Base-by-base conservation (phyloP, 2,113 vertebrate genomes). In the Chascanopsetta lugubris region DNA sequence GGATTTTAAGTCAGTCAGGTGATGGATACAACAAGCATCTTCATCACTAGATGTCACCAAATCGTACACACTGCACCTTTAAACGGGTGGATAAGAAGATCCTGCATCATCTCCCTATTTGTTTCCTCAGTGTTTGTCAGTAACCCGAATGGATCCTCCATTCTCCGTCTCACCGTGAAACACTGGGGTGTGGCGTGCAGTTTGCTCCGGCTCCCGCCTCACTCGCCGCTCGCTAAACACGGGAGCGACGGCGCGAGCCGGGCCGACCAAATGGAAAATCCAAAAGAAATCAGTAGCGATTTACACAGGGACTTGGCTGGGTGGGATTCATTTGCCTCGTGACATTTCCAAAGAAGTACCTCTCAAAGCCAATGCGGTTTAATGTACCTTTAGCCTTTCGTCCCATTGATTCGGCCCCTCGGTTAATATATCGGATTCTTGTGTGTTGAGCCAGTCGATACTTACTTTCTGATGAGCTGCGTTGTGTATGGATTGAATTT, bases 271-370 rank as follows among this genome's bases (percentile, higher is more conserved):
- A 82, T 80, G 57, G 78, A 89, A 85, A 82, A 71, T 72, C 76
- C 64, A 72, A 74, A 80, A 71, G 71, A 82, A 87, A 84, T 79
- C 74, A 59, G 71, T 57, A 61, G 74, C 64, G 48, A 79, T 86
- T 85, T 81, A 69, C 80, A 57, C 64, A 38, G 58, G 61, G 80
- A 80, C 56, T 50, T 67, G 63, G 50, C 66, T 69, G 57, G 71
- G 64, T 72, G 56, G 68, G 66, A 85, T 78, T 80, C 70, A 87
- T 89, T 91, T 90, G 82, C 80, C 64, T 80, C 0, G 42, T 88
- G 88, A 85, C 86, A 87, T 90, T 88, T 90, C 70, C 86, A 75
- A 75, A 88, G 83, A 73, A 80, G 72, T 69, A 72, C 72, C 50
- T 67, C 76, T 87, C 63, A 24, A 75, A 80, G 66, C 82, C 80